A percentile compares a stretch with the other conserved stretches of the same genome.
Conservation (phyloP, 2,797 vertebrate genomes). For the Falco novaeseelandiae region DNA sequence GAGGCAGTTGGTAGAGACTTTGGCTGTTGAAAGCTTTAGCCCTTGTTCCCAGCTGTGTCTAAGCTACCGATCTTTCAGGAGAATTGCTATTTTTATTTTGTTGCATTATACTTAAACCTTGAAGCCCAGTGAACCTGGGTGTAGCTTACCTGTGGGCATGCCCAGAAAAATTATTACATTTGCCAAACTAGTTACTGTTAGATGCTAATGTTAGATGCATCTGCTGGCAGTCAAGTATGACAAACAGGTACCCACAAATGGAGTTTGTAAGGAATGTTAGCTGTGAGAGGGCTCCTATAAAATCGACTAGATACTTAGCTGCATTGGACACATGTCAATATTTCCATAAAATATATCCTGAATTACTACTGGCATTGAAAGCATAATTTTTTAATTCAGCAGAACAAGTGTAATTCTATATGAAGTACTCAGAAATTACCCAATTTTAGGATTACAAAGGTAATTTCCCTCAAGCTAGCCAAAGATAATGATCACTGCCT, state of each 20-base stretch:
- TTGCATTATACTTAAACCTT: background rate
- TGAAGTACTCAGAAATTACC: background rate
- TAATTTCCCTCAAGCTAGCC: background rate
- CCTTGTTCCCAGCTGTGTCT: background rate
- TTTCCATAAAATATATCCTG: background rate
- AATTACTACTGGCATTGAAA: background rate
- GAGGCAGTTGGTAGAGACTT: conserved; percentile 4
- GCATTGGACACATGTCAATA: background rate
- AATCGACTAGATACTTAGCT: background rate
- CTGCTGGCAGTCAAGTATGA: background rate
- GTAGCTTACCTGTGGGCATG: background rate
- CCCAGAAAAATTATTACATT: background rate
- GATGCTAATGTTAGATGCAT: background rate
- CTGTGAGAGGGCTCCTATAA: background rate
- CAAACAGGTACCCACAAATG: background rate
- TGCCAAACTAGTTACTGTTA: background rate
- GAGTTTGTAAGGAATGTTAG: background rate
- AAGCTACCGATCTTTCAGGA: background rate
- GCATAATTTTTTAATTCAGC: background rate
- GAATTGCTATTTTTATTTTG: background rate
- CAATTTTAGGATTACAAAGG: background rate
- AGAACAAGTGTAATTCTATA: background rate
- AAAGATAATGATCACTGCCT: background rate
- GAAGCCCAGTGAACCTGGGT: background rate
- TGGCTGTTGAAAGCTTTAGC: background rate